phyloP scores from a whole-genome alignment of 2,797 vertebrate genomes.

The Lateolabrax maculatus region DNA sequence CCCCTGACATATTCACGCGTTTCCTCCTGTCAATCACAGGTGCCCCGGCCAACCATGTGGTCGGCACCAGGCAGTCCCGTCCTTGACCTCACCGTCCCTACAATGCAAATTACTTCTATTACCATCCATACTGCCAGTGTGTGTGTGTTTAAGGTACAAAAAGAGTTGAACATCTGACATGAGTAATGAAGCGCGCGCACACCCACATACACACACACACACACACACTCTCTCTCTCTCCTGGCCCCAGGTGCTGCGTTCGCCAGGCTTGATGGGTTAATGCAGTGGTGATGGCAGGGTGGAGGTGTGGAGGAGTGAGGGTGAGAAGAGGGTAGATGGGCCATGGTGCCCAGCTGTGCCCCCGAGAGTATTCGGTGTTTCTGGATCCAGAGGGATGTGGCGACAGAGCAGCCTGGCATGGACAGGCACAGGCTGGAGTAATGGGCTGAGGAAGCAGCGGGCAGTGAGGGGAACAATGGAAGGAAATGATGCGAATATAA shows the following conservation, averaged over 20 bases:
- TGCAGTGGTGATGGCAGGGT: slow-evolving; percentile 27
- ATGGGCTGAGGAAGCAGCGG: slow-evolving; percentile 27
- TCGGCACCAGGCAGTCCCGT: slow-evolving; percentile 49
- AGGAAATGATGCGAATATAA: slow-evolving; percentile 32
- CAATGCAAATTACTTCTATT: slow-evolving; percentile 71
- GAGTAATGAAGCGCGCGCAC: slow-evolving; percentile 5
- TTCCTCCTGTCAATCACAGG: slow-evolving; percentile 70
- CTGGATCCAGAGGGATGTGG: slow-evolving; percentile 20
- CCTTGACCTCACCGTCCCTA: slow-evolving; percentile 69
- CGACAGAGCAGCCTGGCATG: slow-evolving; percentile 19
- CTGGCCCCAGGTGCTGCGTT: slow-evolving; percentile 61
- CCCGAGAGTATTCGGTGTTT: slow-evolving; percentile 28
- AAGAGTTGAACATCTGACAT: slow-evolving; percentile 18
- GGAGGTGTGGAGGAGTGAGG: slow-evolving; percentile 4
- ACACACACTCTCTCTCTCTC: slow-evolving; percentile 2
- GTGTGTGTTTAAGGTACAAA: slow-evolving; percentile 22
- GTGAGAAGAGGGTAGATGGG: slow-evolving; percentile 11
- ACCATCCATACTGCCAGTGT: slow-evolving; percentile 39
- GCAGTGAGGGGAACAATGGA: slow-evolving; percentile 11
- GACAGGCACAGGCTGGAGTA: slow-evolving; percentile 16
- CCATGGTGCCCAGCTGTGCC: slow-evolving; percentile 40
- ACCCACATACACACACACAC: slow-evolving; percentile 5
- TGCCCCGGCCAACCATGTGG: slow-evolving; percentile 45
- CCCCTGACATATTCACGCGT: slow-evolving; percentile 47
- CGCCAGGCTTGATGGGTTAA: slow-evolving; percentile 53